Conservation (phyloP, 2,888 invertebrate genomes). For the Aporophyla nigra region DNA sequence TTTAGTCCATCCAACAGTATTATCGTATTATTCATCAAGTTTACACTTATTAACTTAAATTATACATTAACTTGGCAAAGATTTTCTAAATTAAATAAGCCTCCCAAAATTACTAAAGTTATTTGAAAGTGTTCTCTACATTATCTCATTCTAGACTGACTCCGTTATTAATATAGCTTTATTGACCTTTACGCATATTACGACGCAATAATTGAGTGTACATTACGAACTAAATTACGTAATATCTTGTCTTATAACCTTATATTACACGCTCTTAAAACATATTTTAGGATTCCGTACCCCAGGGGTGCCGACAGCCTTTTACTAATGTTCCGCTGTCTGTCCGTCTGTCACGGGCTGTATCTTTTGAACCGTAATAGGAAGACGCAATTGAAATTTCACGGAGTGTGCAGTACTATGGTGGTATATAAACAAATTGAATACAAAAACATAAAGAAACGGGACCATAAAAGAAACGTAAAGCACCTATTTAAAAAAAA, state of each 20-base stretch:
- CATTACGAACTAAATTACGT: slow-evolving; percentile 5
- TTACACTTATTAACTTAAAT: slow-evolving; percentile 30
- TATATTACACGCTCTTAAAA: no score
- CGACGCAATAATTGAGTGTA: background rate
- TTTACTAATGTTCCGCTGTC: background rate
- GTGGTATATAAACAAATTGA: background rate
- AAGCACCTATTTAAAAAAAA: no score
- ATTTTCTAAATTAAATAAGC: slow-evolving; percentile 46
- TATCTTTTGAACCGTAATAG: no score
- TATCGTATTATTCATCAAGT: slow-evolving; percentile 38
- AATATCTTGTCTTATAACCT: background rate
- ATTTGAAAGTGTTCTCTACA: slow-evolving; percentile 30
- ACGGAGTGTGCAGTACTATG: no score
- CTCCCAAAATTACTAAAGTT: slow-evolving; percentile 38
- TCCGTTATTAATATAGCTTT: slow-evolving; percentile 21
- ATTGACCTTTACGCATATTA: slow-evolving; percentile 4
- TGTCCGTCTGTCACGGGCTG: background rate
- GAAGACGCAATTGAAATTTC: background rate
- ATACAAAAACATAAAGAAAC: background rate
- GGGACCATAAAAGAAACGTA: no score
- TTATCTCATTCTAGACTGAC: slow-evolving; percentile 21
- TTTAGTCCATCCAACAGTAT: background rate
- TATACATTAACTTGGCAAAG: slow-evolving; percentile 47
- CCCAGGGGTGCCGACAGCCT: background rate
- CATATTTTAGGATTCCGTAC: background rate